These are phyloP conservation scores for Lineus longissimus DNA, from an alignment of 1,140 invertebrate species.

Conservation along the genomic window DNA sequence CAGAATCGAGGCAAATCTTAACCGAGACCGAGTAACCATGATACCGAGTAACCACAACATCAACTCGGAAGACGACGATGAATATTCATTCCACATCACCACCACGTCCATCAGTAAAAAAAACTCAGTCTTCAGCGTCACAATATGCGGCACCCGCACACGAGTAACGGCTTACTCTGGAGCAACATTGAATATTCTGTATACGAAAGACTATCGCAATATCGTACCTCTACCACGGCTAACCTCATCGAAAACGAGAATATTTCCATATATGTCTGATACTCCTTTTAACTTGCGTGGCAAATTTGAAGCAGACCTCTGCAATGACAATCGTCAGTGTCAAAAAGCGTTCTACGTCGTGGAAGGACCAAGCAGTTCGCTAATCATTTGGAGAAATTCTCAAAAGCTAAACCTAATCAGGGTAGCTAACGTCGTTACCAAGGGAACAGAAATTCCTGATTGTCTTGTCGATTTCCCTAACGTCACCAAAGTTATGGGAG, in stretches of 20 bases:
- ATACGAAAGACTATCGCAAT: neutral
- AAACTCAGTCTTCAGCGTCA: neutral
- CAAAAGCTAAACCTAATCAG: conserved; percentile 11
- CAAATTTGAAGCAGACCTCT: conserved; percentile 10
- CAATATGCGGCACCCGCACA: neutral
- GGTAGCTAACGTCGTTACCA: no score
- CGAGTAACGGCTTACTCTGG: conserved; percentile 11
- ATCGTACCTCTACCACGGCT: neutral
- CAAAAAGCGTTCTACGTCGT: neutral
- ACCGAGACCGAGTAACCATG: neutral
- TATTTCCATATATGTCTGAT: conserved; percentile 15
- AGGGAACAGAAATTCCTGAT: neutral
- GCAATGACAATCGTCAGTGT: neutral
- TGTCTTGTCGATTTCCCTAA: conserved; percentile 10
- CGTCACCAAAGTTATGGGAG: conserved; percentile 19
- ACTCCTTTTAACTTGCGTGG: conserved; percentile 13
- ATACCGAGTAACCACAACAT: neutral
- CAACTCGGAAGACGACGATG: neutral
- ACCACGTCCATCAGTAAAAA: neutral
- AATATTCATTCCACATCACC: neutral
- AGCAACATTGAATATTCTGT: conserved; percentile 12
- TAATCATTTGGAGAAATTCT: conserved; percentile 6
- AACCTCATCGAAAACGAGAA: neutral
- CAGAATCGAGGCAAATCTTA: conserved; percentile 6
- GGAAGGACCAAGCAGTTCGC: neutral